Conservation (phyloP, 2,113 vertebrate genomes). For the Terrapene triunguis region DNA sequence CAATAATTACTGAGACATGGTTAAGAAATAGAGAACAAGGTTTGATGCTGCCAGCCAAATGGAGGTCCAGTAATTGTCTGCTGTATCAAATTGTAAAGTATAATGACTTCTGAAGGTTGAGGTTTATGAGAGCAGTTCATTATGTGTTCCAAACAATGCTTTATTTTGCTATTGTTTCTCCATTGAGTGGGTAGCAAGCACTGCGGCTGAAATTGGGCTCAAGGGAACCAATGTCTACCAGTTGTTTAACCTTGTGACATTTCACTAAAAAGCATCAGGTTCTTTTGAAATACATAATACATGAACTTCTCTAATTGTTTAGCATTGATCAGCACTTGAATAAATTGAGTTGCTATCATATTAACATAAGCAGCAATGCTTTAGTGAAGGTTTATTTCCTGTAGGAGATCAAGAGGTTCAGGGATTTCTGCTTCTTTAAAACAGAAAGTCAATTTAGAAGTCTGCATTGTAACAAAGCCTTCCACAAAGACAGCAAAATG, state of each 20-base stretch:
- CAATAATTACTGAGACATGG: slow-evolving; percentile 78
- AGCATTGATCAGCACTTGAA: slow-evolving; percentile 96
- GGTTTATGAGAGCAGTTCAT: slow-evolving; percentile 83
- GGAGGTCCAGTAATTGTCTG: slow-evolving; percentile 76
- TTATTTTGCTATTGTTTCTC: slow-evolving; percentile 82
- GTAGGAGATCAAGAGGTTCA: slow-evolving; percentile 53
- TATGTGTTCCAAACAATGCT: slow-evolving; percentile 80
- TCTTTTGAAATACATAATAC: slow-evolving; percentile 93
- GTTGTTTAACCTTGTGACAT: slow-evolving; percentile 93
- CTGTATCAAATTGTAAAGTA: slow-evolving; percentile 78
- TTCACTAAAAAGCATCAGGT: slow-evolving; percentile 88
- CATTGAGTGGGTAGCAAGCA: slow-evolving; percentile 77
- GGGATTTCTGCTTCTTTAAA: slow-evolving; percentile 72
- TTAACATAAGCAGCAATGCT: slow-evolving; percentile 89
- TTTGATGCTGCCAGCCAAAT: slow-evolving; percentile 67
- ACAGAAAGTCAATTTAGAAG: slow-evolving; percentile 59
- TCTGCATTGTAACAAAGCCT: slow-evolving; percentile 23
- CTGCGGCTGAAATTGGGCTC: slow-evolving; percentile 88
- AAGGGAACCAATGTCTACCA: slow-evolving; percentile 86
- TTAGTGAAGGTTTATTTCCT: slow-evolving; percentile 74
- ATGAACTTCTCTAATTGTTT: slow-evolving; percentile 91
- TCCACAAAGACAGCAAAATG: slow-evolving; percentile 30
- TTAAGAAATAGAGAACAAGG: slow-evolving; percentile 39
- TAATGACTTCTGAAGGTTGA: slow-evolving; percentile 84
- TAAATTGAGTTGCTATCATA: slow-evolving; percentile 93